phyloP scores from a whole-genome alignment of 2,113 vertebrate genomes.

The Herpailurus yagouaroundi region DNA sequence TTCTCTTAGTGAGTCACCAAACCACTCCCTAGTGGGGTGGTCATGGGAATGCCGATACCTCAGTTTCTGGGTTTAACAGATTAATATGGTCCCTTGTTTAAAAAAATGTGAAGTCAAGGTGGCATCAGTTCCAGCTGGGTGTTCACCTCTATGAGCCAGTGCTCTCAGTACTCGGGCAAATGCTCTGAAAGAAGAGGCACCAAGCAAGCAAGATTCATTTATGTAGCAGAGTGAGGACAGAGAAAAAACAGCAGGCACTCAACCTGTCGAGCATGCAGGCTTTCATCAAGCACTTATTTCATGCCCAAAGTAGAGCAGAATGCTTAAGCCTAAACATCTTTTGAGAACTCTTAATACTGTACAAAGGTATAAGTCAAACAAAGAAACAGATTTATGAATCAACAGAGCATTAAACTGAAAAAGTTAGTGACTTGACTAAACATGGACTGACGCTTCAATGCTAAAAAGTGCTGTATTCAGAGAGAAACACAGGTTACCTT shows the following conservation, averaged over 20 bases:
- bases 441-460: background rate
- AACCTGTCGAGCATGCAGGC: background rate
- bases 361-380: conserved; percentile 2
- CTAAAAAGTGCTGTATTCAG: background rate
- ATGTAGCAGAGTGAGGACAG: background rate
- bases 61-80: background rate
- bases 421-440: background rate
- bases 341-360: background rate
- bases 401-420: background rate
- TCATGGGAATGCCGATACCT: background rate
- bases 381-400: background rate
- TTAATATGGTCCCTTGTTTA: background rate
- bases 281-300: conserved; percentile 38
- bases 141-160: background rate
- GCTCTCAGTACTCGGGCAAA: background rate
- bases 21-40: background rate
- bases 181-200: background rate
- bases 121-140: background rate
- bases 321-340: background rate
- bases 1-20: background rate
- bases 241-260: background rate
- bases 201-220: background rate
- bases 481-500: background rate
- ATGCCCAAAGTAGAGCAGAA: background rate
- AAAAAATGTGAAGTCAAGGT: background rate